Conservation (phyloP, 2,797 vertebrate species). For the Spinus pinus region DNA sequence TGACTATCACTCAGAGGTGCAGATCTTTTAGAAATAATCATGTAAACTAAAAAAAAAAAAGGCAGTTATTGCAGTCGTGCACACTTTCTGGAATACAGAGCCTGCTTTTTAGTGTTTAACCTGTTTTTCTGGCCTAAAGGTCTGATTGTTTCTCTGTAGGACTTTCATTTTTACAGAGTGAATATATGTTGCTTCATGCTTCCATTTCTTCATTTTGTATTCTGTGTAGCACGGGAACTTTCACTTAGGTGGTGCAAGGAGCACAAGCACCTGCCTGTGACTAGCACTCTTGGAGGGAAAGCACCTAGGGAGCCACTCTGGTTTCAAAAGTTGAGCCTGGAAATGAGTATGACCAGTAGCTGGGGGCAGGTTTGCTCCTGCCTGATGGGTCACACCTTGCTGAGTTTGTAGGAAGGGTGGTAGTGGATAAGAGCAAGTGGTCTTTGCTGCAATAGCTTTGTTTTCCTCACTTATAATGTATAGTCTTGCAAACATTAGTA, state of each 20-base stretch:
- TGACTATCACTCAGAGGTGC: not conserved
- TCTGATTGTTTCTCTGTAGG: not conserved
- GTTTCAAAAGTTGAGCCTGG: not conserved
- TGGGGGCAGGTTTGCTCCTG: not conserved
- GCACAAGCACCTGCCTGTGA: not conserved
- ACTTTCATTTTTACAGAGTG: not conserved
- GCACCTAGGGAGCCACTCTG: not conserved
- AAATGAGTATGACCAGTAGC: not conserved
- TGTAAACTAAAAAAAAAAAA: not conserved
- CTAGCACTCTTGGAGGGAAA: not conserved
- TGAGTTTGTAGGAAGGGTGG: not conserved
- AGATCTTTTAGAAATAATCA: not conserved
- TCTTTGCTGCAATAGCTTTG: not conserved
- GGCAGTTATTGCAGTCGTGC: accelerated
- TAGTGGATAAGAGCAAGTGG: not conserved
- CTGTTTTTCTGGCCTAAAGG: not conserved
- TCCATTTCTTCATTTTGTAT: not conserved
- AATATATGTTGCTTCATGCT: not conserved
- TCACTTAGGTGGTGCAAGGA: not conserved
- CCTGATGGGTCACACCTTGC: not conserved
- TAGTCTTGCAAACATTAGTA: not conserved
- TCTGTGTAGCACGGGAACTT: not conserved
- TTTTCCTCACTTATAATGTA: not conserved
- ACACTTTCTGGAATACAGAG: not conserved
- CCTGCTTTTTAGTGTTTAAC: not conserved